These are phyloP conservation scores for Archips xylosteana DNA, from an alignment of 2,888 invertebrate species.

Conservation along the genomic window DNA sequence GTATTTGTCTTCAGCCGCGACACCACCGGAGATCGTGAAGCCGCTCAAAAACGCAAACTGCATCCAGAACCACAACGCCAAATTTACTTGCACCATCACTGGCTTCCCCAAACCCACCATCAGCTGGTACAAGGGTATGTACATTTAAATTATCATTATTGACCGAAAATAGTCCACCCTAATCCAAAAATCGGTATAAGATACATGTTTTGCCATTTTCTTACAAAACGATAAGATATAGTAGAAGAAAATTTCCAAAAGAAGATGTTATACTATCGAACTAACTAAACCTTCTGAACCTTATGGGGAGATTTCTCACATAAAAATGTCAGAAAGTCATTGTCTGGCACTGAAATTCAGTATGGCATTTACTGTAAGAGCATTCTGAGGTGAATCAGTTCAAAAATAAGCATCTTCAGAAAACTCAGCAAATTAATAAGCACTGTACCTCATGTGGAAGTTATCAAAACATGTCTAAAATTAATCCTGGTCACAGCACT, in stretches of 20 bases:
- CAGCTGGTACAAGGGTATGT: conserved; percentile 96
- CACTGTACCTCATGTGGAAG: not conserved
- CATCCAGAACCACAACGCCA: conserved; percentile 97
- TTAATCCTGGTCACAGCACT: conserved; percentile 2
- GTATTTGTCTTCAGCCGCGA: conserved; percentile 86
- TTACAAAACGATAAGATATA: too few species aligned
- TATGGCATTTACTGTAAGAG: too few species aligned
- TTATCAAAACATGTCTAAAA: not conserved
- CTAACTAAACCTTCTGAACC: too few species aligned
- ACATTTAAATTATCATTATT: not conserved
- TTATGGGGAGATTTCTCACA: too few species aligned
- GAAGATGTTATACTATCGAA: too few species aligned
- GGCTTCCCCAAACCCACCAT: conserved; percentile 95
- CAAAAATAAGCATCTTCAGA: too few species aligned
- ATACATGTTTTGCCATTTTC: too few species aligned
- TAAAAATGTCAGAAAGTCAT: too few species aligned
- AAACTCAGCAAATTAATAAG: not conserved
- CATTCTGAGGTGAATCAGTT: too few species aligned
- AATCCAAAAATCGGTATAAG: not conserved
- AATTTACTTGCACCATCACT: conserved; percentile 96
- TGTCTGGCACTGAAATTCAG: too few species aligned
- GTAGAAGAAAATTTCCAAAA: too few species aligned
- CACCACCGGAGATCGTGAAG: conserved; percentile 95
- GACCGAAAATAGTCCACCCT: too few species aligned
- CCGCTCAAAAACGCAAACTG: conserved; percentile 95